Percentiles rank a stretch among this genome's conserved stretches.
These are phyloP conservation scores for Eremophila alpestris DNA, from an alignment of 2,797 vertebrate genomes.

Conservation along the genomic window DNA sequence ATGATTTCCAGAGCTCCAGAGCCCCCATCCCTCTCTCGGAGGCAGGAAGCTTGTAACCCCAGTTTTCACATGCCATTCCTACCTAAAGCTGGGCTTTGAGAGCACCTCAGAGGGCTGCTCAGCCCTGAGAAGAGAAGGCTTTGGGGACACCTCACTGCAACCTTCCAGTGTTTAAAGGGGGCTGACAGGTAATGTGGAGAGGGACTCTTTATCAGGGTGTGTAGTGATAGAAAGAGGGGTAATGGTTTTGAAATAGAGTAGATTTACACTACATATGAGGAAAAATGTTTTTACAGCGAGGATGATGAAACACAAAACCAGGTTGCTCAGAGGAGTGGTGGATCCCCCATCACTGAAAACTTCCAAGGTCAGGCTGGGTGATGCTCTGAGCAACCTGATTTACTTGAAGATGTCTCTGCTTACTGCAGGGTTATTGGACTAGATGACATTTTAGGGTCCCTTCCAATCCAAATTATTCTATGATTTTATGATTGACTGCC, in stretches of 20 bases:
- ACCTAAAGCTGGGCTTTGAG: not conserved
- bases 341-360: not conserved
- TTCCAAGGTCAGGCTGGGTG: not conserved
- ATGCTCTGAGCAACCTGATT: not conserved
- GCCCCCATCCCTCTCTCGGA: not conserved
- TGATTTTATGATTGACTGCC: not conserved
- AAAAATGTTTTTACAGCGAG: accelerated
- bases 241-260: not conserved
- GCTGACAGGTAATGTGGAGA: not conserved
- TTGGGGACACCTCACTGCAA: not conserved
- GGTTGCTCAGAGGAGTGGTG: not conserved
- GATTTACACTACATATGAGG: not conserved
- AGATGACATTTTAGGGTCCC: not conserved
- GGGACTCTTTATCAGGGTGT: too few relatives aligned
- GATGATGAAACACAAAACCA: not conserved
- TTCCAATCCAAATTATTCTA: not conserved
- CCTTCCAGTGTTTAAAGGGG: not conserved
- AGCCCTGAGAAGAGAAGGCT: not conserved
- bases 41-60: not conserved
- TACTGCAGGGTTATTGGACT: too few relatives aligned
- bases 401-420: not conserved
- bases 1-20: not conserved
- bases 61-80: not conserved
- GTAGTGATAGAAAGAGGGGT: not conserved
- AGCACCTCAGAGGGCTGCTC: not conserved